Percentiles rank a stretch among this genome's conserved stretches.
Evolutionary conservation across 2,113 vertebrate genomes (phyloP).

Genomic region (Rhynchopsitta pachyrhyncha): DNA sequence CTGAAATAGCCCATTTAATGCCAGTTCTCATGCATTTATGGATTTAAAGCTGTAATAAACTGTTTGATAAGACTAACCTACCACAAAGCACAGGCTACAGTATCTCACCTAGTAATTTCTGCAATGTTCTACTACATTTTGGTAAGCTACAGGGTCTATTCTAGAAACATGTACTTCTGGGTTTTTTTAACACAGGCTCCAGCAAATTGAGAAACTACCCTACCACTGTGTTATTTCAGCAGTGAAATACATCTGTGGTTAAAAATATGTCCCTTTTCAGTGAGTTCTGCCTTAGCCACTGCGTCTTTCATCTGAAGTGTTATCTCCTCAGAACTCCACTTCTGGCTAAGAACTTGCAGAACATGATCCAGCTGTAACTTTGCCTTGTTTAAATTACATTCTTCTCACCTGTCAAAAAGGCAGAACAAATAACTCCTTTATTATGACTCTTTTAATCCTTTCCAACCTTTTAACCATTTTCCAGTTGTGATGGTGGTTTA

Average conservation of each 20-base stretch:
- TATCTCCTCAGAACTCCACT: not conserved
- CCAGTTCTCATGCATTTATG: not conserved
- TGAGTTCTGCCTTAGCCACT: not conserved
- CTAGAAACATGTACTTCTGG: not conserved
- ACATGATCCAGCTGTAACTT: not conserved
- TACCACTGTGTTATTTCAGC: not conserved
- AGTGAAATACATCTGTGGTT: not conserved
- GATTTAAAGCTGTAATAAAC: conserved; percentile 3
- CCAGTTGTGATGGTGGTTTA: not conserved
- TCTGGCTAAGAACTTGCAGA: not conserved
- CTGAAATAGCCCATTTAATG: conserved; percentile 28
- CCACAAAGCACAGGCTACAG: not conserved
- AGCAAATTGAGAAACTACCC: not conserved
- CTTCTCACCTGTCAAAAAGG: not conserved
- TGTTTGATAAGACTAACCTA: not conserved
- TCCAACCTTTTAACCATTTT: not conserved
- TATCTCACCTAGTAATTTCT: not conserved
- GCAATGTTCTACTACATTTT: not conserved
- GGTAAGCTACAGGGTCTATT: not conserved
- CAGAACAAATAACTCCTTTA: not conserved
- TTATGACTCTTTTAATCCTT: not conserved
- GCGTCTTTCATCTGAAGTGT: not conserved
- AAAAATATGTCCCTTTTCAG: not conserved
- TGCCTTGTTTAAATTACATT: not conserved
- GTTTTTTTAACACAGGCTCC: not conserved